Base-by-base conservation (phyloP, 1,140 invertebrate species). In the Lasioglossum baleicum region DNA sequence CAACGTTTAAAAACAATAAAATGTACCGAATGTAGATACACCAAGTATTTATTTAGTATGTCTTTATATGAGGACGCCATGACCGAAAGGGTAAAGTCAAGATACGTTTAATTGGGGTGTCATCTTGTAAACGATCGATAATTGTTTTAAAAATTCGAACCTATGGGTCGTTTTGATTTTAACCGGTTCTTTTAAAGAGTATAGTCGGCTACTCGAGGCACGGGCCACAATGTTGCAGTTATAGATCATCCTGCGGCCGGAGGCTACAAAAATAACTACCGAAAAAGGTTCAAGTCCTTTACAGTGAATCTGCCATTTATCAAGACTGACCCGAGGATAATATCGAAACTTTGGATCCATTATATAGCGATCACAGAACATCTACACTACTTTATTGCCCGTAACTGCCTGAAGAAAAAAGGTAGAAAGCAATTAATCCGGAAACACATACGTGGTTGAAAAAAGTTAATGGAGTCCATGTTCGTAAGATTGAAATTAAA, bases 191-290 rank as follows among this genome's bases (percentile, higher is more conserved):
- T n/a, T 40, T 42, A 75, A 56, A 42, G 7, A 22, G n/a, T 15
- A 64, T 66, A n/a, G 8, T 10, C 17, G n/a, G 31, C 22, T 20
- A 56, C 40, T 48, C 13, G 20, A 53, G 44, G 20, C 8, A 15
- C n/a, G 63, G 63, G 13, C 15, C 64, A 56, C 74, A 68, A 68
- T 75, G 65, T 68, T 68, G 51, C 65, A 31, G 74, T 66, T 60
- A n/a, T 68, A 75, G 65, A 68, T 75, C 74, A 75, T 56, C 51
- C 17, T n/a, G 15, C 44, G 58, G 11, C 63, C 60, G 0, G 35
- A 2, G 22, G 64, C 51, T 15, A 17, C 22, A 2, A 75, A 75
- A 75, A 66, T 75, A 40, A 75, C 44, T 20, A 68, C 11, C 51
- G 20, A 58, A 44, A 42, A 51, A 13, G n/a, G 35, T n/a, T 75